Percentiles rank a stretch among this genome's conserved stretches.
Conservation (phyloP, 2,113 vertebrate genomes). For the Lagenorhynchus albirostris region DNA sequence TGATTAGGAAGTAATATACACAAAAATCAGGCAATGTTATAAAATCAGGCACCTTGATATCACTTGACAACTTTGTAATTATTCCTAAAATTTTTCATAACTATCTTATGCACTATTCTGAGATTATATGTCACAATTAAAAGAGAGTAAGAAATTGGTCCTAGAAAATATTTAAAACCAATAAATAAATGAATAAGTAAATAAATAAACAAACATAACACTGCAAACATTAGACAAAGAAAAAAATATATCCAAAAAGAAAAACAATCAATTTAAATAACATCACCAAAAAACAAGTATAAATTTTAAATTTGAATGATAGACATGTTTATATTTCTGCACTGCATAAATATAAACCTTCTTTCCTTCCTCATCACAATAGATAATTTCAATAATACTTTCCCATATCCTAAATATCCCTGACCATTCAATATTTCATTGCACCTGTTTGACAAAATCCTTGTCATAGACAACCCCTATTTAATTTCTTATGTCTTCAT, state of each 20-base stretch:
- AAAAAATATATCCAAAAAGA: background rate
- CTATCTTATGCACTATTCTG: background rate
- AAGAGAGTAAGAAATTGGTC: background rate
- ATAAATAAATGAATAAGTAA: background rate
- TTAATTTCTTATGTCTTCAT: background rate
- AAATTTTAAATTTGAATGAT: background rate
- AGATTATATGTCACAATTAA: background rate
- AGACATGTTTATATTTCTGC: background rate
- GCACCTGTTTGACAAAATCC: background rate
- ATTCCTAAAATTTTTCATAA: background rate
- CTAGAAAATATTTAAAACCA: background rate
- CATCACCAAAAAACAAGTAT: background rate
- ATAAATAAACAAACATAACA: background rate
- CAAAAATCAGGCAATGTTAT: background rate
- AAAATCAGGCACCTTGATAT: background rate
- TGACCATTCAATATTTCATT: background rate
- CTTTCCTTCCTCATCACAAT: background rate
- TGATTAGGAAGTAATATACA: background rate
- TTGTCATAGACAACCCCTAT: background rate
- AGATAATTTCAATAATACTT: background rate
- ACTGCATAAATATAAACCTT: background rate
- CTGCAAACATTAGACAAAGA: background rate
- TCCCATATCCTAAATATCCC: background rate
- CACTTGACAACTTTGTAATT: background rate
- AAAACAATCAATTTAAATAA: background rate